Base-by-base conservation (phyloP, 2,888 invertebrate genomes). In the Coelopa pilipes region DNA sequence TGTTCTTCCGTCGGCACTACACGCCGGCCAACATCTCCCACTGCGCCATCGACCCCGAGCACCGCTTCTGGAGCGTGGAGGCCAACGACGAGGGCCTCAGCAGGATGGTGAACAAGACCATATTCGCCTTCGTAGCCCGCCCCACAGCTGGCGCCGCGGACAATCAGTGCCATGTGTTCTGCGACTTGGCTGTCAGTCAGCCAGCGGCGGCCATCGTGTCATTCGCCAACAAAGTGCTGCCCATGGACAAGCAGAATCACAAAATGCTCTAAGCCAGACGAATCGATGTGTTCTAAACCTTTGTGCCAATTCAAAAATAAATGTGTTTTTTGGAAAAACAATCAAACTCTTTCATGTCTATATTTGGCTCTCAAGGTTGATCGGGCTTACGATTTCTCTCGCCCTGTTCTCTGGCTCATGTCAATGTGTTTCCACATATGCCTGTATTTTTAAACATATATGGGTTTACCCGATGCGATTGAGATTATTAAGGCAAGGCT, bases 121-220 rank as follows among this genome's bases (percentile, higher is more conserved):
- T 96, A 81, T 99, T 98, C 88, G 98, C 97, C 74, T 98, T 98
- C 89, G 96, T 99, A 79, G 97, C 98, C 47, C 92, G 95, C 83
- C 92, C 96, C 89, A 91, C 93, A 49, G 93, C 94, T 55, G 93
- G 93, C 76, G 90, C 91, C 77, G 90, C 92, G 15, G 97, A 98
- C 89, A 99, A 99, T 89, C 95, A 97, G 88, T 98, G 98, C 88
- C 98, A 98, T 89, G 91, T 99, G 77, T 98, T 99, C 88, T 97
- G 97, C 21, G 98, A 99, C 86, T 89, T 97, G 74, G 97, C 97
- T 84, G 93, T 95, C 0, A 95, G 95, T 82, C 93, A 93, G 80
- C 97, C 98, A 12, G 97, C 98, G 24, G 93, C 94, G 47, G 97
- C 97, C 63, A 97, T 98, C 82, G 96, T 97, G 79, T 82, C 86